A percentile compares a stretch with the other conserved stretches of the same genome.
phyloP scores from a whole-genome alignment of 2,888 invertebrate species.

The Catocala sponsa region DNA sequence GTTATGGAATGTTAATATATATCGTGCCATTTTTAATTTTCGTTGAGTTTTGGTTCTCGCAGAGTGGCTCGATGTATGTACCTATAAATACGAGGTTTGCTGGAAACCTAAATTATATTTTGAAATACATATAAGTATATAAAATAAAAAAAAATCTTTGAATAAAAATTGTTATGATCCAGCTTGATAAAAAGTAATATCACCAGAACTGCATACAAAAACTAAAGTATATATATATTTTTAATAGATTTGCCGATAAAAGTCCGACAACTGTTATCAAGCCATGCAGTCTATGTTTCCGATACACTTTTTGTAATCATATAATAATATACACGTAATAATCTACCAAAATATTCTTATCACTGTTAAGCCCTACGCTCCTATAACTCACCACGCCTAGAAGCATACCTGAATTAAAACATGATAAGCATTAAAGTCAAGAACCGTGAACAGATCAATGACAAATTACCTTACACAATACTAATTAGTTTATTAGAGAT shows the following conservation, averaged over 20 bases:
- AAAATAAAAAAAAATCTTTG: too few species aligned
- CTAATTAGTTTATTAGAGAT: slow-evolving; percentile 34
- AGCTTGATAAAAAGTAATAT: not conserved
- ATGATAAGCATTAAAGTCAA: slow-evolving; percentile 26
- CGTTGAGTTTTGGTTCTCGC: too few species aligned
- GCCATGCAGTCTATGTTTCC: not conserved
- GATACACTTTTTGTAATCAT: not conserved
- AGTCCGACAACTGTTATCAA: slow-evolving; percentile 11
- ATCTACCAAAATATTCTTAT: slow-evolving; percentile 19
- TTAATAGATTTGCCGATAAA: slow-evolving; percentile 12
- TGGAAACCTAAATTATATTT: too few species aligned
- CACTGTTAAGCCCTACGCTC: slow-evolving; percentile 11
- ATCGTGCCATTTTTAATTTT: too few species aligned
- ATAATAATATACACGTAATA: not conserved
- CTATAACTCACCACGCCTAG: slow-evolving; percentile 14
- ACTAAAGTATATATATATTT: not conserved
- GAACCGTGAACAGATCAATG: slow-evolving; percentile 21
- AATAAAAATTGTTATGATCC: not conserved
- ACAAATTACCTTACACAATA: slow-evolving; percentile 31
- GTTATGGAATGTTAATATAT: not conserved
- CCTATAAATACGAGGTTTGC: too few species aligned
- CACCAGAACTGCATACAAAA: not conserved
- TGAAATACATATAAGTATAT: too few species aligned
- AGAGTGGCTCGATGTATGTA: too few species aligned
- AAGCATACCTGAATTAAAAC: slow-evolving; percentile 22